Conservation (phyloP, 2,888 invertebrate species). For the Kryphioiulus occultus region DNA sequence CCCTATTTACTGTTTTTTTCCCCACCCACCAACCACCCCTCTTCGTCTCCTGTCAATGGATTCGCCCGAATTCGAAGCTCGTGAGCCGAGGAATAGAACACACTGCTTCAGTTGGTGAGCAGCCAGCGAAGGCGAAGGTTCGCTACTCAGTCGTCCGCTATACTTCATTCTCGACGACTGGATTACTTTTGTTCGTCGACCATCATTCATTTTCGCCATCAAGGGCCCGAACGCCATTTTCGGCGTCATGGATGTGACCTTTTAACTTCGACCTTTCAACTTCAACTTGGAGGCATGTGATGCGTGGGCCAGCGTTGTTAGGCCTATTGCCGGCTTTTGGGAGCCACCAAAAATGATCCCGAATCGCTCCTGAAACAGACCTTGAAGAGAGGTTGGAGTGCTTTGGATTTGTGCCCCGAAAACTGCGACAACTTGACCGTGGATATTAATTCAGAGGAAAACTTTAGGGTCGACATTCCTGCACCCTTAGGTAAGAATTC, state of each 20-base stretch:
- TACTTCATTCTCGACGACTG: background rate
- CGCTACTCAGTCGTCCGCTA: background rate
- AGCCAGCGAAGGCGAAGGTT: background rate
- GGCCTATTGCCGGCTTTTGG: background rate
- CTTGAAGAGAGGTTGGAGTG: background rate
- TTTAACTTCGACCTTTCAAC: background rate
- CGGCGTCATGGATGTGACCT: background rate
- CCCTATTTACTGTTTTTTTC: slow-evolving; percentile 18
- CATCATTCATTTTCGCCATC: background rate
- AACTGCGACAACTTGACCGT: background rate
- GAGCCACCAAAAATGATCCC: background rate
- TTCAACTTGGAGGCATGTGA: too few relatives aligned
- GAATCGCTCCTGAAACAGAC: background rate
- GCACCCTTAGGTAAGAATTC: background rate
- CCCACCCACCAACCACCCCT: background rate
- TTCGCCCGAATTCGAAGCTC: background rate
- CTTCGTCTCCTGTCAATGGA: background rate
- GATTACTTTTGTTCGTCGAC: slow-evolving; percentile 19
- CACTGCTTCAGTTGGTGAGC: background rate
- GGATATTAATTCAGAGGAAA: background rate
- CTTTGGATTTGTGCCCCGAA: background rate
- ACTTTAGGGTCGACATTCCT: background rate
- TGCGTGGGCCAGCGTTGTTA: background rate
- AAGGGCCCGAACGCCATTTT: background rate
- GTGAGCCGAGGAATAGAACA: too few relatives aligned